A percentile compares a stretch with the other conserved stretches of the same genome.
Evolutionary conservation across 2,888 invertebrate species (phyloP).

Genomic region (Stegana nigrithorax): DNA sequence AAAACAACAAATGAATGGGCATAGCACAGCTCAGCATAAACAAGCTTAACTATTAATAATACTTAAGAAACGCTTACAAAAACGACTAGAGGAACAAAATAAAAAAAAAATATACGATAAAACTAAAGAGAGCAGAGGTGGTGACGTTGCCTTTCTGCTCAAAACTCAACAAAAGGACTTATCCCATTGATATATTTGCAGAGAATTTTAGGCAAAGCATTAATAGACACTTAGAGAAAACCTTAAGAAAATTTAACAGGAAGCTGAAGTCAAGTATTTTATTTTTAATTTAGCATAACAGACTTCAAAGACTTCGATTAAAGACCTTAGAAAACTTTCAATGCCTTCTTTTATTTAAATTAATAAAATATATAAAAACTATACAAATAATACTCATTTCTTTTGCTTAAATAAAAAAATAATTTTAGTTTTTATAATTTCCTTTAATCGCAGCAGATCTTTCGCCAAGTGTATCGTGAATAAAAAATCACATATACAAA

Average conservation of each 20-base stretch:
- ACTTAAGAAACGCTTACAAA: slow-evolving; percentile 34
- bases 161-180: background rate
- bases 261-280: no score
- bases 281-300: no score
- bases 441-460: background rate
- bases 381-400: no score
- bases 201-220: slow-evolving; percentile 6
- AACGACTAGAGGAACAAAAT: background rate
- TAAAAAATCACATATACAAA: slow-evolving; percentile 16
- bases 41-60: slow-evolving; percentile 53
- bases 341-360: no score
- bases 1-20: slow-evolving; percentile 8
- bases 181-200: slow-evolving; percentile 12
- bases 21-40: slow-evolving; percentile 6
- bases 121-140: background rate
- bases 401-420: no score
- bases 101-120: no score
- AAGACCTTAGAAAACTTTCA: no score
- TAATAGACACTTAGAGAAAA: background rate
- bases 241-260: no score
- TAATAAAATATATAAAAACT: no score
- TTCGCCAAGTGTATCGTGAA: background rate
- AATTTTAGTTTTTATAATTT: no score
- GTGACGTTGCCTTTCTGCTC: background rate
- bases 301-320: no score